A percentile compares a stretch with the other conserved stretches of the same genome.
phyloP scores from a whole-genome alignment of 1,140 invertebrate genomes.

The Nixonia krombeini region DNA sequence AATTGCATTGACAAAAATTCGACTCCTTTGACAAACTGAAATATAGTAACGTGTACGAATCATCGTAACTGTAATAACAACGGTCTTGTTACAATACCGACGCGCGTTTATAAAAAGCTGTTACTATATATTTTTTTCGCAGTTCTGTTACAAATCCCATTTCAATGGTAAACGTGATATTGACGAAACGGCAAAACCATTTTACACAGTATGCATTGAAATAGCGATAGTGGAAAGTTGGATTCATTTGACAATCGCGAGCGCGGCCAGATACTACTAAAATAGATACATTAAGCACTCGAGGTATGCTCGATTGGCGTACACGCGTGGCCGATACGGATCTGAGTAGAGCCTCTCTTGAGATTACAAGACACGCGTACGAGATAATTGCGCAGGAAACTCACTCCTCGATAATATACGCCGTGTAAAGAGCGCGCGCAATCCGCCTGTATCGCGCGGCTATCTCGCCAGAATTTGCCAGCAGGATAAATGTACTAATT shows the following conservation, averaged over 20 bases:
- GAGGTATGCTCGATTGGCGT: conserved; percentile 45
- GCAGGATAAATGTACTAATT: conserved; percentile 61
- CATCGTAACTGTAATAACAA: too few relatives aligned
- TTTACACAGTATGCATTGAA: too few relatives aligned
- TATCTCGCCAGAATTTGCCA: conserved; percentile 49
- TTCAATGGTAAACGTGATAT: too few relatives aligned
- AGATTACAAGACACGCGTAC: conserved; percentile 52
- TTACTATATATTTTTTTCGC: too few relatives aligned
- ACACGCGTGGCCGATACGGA: conserved; percentile 47
- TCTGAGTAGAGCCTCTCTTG: conserved; percentile 43
- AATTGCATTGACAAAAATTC: too few relatives aligned
- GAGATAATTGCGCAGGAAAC: conserved; percentile 46
- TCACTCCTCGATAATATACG: conserved; percentile 46
- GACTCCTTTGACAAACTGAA: too few relatives aligned
- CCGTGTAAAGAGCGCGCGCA: conserved; percentile 30
- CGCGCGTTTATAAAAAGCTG: too few relatives aligned
- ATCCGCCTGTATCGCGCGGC: conserved; percentile 39
- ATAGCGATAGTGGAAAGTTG: too few relatives aligned
- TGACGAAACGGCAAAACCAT: too few relatives aligned
- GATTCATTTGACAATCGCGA: conserved; percentile 22
- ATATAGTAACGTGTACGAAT: too few relatives aligned
- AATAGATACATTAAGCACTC: conserved; percentile 45
- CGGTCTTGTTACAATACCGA: too few relatives aligned
- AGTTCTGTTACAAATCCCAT: too few relatives aligned
- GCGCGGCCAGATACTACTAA: conserved; percentile 36